Evolutionary conservation across 2,888 invertebrate genomes (phyloP), one percentile per base, ranked within the genome.

Genomic region (Scaptodrosophila latifasciaeformis): DNA sequence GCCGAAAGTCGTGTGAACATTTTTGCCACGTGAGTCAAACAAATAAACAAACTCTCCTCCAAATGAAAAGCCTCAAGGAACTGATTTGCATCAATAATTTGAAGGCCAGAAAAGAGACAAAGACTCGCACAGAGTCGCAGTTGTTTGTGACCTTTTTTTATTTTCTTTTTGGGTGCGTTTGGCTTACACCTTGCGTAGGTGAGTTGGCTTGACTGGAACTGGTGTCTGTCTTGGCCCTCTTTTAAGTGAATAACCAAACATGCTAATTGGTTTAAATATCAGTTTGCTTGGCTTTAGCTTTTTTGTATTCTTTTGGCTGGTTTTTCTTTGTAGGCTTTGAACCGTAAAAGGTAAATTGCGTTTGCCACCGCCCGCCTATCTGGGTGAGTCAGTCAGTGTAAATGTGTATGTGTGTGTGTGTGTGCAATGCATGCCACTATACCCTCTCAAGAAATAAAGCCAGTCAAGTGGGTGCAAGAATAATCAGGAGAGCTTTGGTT

Each of bases 261-360:
- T 67, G 80, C 62, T 79, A 75, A 75, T 80, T 75, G 75, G 70
- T 63, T 79, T 79, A 79, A 60, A 57, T 57, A 72, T 69, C 64
- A 54, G 57, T 59, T 10, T 21, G 15, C 27, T 27, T 31, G 45
- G 42, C 61, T 62, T 55, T 37, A 45, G 24, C 53, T 45, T 49
- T 46, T 50, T 35, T 45, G 13, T 18, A 31, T 35, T 40, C 34
- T 39, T 21, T 49, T 12, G 27, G 19, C 24, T 49, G 30, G 31
- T 40, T 40, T 62, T 46, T 18, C 65, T 6, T n/a, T 27, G 24
- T 21, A 53, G 40, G 63, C 69, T 59, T 17, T 68, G 75, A 75
- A 75, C 81, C 78, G 76, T 75, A 78, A 75, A 78, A 63, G 58
- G 66, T 77, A 62, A 77, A 80, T 77, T 70, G 52, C 65, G 57